A percentile compares a stretch with the other conserved stretches of the same genome.
phyloP scores from a whole-genome alignment of 2,113 vertebrate species.

The Amphiprion ocellaris region DNA sequence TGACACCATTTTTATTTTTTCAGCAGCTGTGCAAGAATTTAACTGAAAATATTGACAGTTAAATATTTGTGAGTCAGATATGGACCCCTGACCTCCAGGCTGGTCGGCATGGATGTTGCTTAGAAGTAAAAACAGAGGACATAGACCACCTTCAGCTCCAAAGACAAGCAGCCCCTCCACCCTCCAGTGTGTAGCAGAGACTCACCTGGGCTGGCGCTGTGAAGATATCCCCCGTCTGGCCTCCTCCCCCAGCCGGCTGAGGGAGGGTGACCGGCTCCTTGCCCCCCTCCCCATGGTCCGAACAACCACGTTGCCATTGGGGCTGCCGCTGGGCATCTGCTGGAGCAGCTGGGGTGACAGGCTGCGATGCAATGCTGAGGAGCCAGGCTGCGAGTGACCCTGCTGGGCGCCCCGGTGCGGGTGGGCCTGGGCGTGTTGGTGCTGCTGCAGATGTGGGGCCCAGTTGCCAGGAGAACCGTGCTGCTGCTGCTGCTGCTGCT shows the following conservation, averaged over 20 bases:
- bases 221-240: slow-evolving; percentile 82
- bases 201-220: slow-evolving; percentile 89
- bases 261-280: slow-evolving; percentile 92
- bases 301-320: slow-evolving; percentile 89
- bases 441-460: slow-evolving; percentile 61
- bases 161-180: too few relatives aligned
- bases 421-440: slow-evolving; percentile 54
- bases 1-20: neutral
- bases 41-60: slow-evolving; percentile 15
- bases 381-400: slow-evolving; percentile 84
- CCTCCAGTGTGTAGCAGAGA: too few relatives aligned
- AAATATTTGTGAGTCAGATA: slow-evolving; percentile 6
- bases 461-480: slow-evolving; percentile 62
- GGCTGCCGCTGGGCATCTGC: slow-evolving; percentile 89
- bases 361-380: slow-evolving; percentile 90
- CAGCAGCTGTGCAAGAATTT: slow-evolving; percentile 6
- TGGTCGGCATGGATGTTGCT: neutral
- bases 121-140: neutral
- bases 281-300: slow-evolving; percentile 87
- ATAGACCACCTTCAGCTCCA: too few relatives aligned
- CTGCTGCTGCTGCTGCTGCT: slow-evolving; percentile 42
- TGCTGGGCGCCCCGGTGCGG: slow-evolving; percentile 79
- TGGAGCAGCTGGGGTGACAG: slow-evolving; percentile 94
- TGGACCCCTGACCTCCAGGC: neutral
- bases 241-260: slow-evolving; percentile 93